Evolutionary conservation across 2,888 invertebrate genomes (phyloP), one percentile per base, ranked within the genome.

Genomic region (Poecilus cupreus): DNA sequence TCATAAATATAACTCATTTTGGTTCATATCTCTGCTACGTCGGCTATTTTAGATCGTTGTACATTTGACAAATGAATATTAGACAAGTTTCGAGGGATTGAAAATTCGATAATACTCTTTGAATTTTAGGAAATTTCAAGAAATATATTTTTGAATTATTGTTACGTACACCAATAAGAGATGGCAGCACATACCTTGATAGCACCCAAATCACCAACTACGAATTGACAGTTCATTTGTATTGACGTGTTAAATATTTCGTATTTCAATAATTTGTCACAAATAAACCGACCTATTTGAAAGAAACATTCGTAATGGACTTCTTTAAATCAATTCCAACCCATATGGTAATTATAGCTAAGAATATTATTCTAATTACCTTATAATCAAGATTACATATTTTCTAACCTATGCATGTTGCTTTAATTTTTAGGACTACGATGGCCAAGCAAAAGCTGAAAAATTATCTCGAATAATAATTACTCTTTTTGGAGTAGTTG

Each of bases 391-490:
- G 51, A 46, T 18, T 24, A 26, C n/a, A 18, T 26, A 80, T 24
- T 16, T 10, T 13, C 10, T 68, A 32, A 13, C 70, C 49, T 49
- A 16, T 26, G 24, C 1, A 54, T 54, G 10, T 54, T 22, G 11
- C 13, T 54, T 80, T 84, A 85, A 82, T 80, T 88, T 88, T 37
- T 82, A 95, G 96, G 97, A 98, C 87, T 98, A 94, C 89, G 96
- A 95, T 82, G 97, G 97, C 0, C 97, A 98, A 90, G 94, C 94
- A 11, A 94, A 94, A 88, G 97, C 98, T 0, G 98, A 98, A 88
- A 95, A 94, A 87, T 90, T 96, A 79, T 98, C 97, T 60, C 93
- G 98, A 87, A 93, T 96, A 11, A 97, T 98, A 78, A 96, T 98
- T 82, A 94, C 96, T 8, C 88, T 97, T 57, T 98, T 97, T 90